Base-by-base conservation (phyloP, 2,888 invertebrate species). In the Chymomyza fuscimana region DNA sequence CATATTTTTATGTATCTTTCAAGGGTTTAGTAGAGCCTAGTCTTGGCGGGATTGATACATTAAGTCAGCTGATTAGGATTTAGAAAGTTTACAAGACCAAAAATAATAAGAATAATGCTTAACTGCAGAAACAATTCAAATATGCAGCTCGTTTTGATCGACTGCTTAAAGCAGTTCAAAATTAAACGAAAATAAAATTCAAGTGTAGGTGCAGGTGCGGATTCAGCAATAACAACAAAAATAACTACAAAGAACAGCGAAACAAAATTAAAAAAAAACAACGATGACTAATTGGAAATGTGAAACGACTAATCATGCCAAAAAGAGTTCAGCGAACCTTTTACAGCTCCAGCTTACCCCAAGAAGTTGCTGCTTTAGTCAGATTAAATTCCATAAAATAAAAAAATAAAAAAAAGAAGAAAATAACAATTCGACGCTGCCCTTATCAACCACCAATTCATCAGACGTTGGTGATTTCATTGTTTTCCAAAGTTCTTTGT, bases 301-400 rank as follows among this genome's bases (percentile, higher is more conserved):
- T 16, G 5, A 10, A 51, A 51, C n/a, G 16, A 51, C 15, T 51
- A 51, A 51, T 16, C 15, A 16, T 16, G 51, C 12, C 9, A 67
- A 51, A 65, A 65, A 63, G 63, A 86, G 82, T 86, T 82, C 82
- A 82, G 79, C 86, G 82, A 82, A 82, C 82, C 76, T 76, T 74
- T 67, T 71, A 65, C 69, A 64, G 66, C 68, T 32, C 46, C 59
- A 63, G 62, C 63, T 22, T 10, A 40, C 25, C 71, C 54, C 29
- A 65, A 63, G 65, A 58, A 69, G 63, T 66, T 66, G 71, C 69
- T 64, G 64, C 73, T 65, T 65, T 68, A 64, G 1, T 7, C 77
- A 79, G 79, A 79, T 79, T 79, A 79, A 77, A 77, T 79, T 79
- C 79, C 79, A 7, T 32, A 7, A 72, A 79, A 77, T 71, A 77